A percentile compares a stretch with the other conserved stretches of the same genome.
Evolutionary conservation across 2,113 vertebrate species (phyloP).

Genomic region (Paramormyrops kingsleyae): DNA sequence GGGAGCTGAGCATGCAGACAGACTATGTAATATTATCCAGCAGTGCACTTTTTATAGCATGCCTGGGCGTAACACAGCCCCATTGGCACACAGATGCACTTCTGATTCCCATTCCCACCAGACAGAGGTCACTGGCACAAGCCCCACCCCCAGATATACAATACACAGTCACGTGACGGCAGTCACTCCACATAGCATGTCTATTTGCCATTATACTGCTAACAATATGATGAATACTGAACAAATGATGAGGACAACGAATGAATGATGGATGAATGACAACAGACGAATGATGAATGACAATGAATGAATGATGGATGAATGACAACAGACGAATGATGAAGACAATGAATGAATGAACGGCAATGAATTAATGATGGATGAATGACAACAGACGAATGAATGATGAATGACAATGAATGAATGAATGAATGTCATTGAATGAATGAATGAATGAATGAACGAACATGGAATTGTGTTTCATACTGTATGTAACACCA

Average conservation of each 20-base stretch:
- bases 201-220: neutral
- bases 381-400: no score
- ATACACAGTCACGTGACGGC: neutral
- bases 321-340: neutral
- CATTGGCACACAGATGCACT: neutral
- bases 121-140: neutral
- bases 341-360: neutral
- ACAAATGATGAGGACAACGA: neutral
- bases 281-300: neutral
- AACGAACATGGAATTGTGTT: neutral
- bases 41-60: neutral
- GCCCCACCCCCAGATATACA: neutral
- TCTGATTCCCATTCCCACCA: neutral
- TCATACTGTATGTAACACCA: neutral
- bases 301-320: neutral
- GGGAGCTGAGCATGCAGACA: conserved; percentile 7
- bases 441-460: neutral
- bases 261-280: neutral
- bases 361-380: neutral
- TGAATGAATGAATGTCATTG: no score
- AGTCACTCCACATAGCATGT: neutral
- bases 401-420: no score
- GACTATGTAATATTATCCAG: neutral
- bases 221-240: neutral
- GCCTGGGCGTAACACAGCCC: neutral